phyloP scores from a whole-genome alignment of 2,113 vertebrate species.

The Telmatochromis brachygnathus region DNA sequence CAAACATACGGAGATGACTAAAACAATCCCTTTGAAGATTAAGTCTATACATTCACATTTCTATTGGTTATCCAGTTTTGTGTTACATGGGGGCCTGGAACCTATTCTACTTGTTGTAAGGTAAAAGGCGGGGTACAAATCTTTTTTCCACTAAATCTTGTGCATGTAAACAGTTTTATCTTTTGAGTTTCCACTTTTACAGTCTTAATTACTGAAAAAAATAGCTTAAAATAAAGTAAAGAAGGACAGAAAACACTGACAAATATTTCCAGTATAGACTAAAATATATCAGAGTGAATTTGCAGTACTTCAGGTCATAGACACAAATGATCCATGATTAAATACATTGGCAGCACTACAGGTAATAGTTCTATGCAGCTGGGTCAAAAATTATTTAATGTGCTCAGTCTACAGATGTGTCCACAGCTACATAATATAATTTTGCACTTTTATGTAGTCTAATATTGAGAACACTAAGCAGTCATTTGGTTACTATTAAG shows the following conservation, averaged over 20 bases:
- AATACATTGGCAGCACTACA: neutral
- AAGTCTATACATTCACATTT: neutral
- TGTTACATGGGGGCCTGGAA: neutral
- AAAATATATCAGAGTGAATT: neutral
- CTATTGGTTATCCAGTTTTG: neutral
- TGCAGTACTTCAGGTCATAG: neutral
- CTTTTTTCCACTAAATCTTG: neutral
- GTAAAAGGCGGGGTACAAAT: neutral
- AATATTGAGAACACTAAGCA: neutral
- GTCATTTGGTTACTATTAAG: neutral
- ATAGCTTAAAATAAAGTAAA: neutral
- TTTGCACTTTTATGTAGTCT: neutral
- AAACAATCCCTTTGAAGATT: neutral
- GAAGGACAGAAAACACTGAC: neutral
- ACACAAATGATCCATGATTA: neutral
- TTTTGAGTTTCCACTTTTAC: neutral
- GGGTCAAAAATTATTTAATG: neutral
- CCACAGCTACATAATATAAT: neutral
- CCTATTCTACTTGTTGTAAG: neutral
- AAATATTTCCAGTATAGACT: neutral
- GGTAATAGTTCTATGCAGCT: neutral
- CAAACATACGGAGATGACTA: neutral
- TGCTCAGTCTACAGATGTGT: neutral
- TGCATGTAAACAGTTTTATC: neutral
- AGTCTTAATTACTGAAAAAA: neutral